phyloP scores from a whole-genome alignment of 1,140 invertebrate genomes.

The Drosophila tsacasi region DNA sequence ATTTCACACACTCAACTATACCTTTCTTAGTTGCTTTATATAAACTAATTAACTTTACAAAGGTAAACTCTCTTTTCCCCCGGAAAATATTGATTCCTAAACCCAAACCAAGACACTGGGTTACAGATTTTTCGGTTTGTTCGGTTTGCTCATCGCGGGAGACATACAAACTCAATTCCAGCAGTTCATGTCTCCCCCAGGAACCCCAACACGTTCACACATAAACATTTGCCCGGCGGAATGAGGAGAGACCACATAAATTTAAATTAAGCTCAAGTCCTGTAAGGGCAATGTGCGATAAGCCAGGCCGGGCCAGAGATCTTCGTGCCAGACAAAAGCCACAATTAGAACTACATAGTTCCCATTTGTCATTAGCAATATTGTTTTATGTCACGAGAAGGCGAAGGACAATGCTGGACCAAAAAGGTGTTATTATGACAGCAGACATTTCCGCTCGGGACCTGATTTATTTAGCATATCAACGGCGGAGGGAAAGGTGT shows the following conservation, averaged over 20 bases:
- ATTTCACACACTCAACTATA: too few relatives aligned
- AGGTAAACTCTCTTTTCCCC: background rate
- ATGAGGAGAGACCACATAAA: slow-evolving; percentile 30
- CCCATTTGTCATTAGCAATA: slow-evolving; percentile 54
- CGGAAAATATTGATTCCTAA: slow-evolving; percentile 5
- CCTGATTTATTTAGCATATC: slow-evolving; percentile 42
- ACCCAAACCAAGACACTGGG: background rate
- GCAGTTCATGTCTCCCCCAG: slow-evolving; percentile 32
- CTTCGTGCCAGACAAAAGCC: slow-evolving; percentile 40
- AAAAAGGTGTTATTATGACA: slow-evolving; percentile 44
- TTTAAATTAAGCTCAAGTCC: slow-evolving; percentile 46
- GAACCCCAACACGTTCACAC: slow-evolving; percentile 36
- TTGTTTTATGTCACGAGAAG: slow-evolving; percentile 33
- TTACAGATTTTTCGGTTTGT: slow-evolving; percentile 12
- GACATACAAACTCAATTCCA: slow-evolving; percentile 26
- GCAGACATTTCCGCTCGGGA: slow-evolving; percentile 34
- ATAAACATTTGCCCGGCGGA: slow-evolving; percentile 10
- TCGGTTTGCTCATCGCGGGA: background rate
- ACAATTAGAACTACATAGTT: slow-evolving; percentile 51
- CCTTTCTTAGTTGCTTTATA: background rate
- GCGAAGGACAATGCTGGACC: slow-evolving; percentile 2
- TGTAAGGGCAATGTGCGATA: slow-evolving; percentile 42
- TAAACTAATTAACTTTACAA: background rate
- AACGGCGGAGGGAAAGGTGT: background rate
- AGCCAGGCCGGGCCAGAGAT: slow-evolving; percentile 28